phyloP scores from a whole-genome alignment of 1,140 invertebrate species.

The Platyscapa corneri region DNA sequence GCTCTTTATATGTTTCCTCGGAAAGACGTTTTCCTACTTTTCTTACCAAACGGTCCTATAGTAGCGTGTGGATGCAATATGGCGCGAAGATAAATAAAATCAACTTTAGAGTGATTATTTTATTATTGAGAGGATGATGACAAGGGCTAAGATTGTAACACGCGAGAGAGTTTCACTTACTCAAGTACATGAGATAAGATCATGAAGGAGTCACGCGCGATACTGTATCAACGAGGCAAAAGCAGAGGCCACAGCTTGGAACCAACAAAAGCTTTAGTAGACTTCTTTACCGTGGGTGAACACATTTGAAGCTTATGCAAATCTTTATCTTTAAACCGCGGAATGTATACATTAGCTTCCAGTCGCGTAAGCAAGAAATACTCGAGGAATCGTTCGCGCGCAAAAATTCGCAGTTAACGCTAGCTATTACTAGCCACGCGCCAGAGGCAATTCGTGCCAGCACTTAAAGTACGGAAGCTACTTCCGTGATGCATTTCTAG shows the following conservation, averaged over 20 bases:
- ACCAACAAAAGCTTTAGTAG: background rate
- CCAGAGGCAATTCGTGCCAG: constrained; percentile 29
- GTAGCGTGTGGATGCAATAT: constrained; percentile 21
- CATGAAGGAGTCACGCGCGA: background rate
- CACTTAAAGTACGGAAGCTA: constrained; percentile 51
- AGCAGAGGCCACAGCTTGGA: background rate
- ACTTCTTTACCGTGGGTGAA: background rate
- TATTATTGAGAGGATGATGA: constrained; percentile 61
- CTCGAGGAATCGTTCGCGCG: background rate
- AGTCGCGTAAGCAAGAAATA: background rate
- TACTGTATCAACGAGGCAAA: background rate
- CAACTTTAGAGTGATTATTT: constrained; percentile 63
- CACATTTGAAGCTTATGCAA: background rate
- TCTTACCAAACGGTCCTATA: too few relatives aligned
- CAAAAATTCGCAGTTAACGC: constrained; percentile 20
- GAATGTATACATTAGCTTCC: constrained; percentile 14
- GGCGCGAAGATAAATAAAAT: too few relatives aligned
- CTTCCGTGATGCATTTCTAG: constrained; percentile 37
- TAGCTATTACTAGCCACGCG: background rate
- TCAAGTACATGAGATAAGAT: background rate
- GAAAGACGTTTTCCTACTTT: too few relatives aligned
- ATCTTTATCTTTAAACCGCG: constrained; percentile 32
- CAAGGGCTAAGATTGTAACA: background rate
- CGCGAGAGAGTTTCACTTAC: constrained; percentile 6
- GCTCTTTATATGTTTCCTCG: too few relatives aligned